phyloP scores from a whole-genome alignment of 2,888 invertebrate species.

The Synanthedon tipuliformis region DNA sequence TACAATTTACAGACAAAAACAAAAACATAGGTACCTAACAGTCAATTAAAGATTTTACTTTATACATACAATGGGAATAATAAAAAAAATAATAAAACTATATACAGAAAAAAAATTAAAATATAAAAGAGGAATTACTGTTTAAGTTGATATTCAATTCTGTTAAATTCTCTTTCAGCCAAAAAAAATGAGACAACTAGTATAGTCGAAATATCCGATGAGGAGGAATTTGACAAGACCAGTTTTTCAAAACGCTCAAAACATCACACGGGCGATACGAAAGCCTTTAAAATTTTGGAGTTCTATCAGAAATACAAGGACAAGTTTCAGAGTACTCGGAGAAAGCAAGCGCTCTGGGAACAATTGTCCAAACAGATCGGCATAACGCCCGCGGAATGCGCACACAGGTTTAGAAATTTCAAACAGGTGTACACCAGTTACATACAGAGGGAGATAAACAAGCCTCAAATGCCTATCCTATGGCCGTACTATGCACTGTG shows the following conservation, averaged over 20 bases:
- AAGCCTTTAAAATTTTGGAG: constrained; percentile 50
- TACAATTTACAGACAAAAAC: too few relatives aligned
- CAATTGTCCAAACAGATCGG: constrained; percentile 36
- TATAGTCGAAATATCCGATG: constrained; percentile 28
- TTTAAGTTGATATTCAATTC: too few relatives aligned
- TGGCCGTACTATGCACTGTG: constrained; percentile 56
- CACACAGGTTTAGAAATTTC: constrained; percentile 45
- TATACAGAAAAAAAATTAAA: too few relatives aligned
- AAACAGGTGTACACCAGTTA: constrained; percentile 49
- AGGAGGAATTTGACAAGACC: constrained; percentile 30
- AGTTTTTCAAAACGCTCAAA: constrained; percentile 30
- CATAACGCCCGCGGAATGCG: constrained; percentile 41
- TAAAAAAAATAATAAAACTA: too few relatives aligned
- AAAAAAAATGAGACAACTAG: constrained; percentile 23
- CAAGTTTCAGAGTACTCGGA: constrained; percentile 33
- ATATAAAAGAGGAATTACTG: too few relatives aligned
- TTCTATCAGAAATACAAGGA: constrained; percentile 53
- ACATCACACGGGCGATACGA: constrained; percentile 26
- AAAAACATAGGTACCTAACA: too few relatives aligned
- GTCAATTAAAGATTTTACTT: too few relatives aligned
- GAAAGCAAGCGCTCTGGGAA: constrained; percentile 41
- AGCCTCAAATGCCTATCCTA: constrained; percentile 48
- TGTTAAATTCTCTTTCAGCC: constrained; percentile 19
- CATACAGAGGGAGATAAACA: constrained; percentile 48
- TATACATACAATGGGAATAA: too few relatives aligned